Evolutionary conservation across 1,140 invertebrate species (phyloP).

Genomic region (Drosophila repleta): DNA sequence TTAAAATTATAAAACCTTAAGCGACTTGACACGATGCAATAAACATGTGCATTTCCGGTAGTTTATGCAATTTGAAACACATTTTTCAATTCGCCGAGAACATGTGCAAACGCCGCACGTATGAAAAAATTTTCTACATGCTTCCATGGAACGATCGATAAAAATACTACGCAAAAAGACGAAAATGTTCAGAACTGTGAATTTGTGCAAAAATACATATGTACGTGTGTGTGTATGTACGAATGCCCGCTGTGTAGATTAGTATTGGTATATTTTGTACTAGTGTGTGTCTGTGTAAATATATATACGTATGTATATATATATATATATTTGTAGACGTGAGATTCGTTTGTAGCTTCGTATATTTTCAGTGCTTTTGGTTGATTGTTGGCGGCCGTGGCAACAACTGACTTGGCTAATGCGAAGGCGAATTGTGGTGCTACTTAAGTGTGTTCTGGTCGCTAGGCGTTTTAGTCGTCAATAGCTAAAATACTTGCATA

Average conservation of each 20-base stretch:
- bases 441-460: constrained; percentile 51
- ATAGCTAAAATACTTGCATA: constrained; percentile 36
- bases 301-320: neutral
- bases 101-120: constrained; percentile 47
- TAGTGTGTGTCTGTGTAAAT: constrained; percentile 35
- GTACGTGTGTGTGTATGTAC: constrained; percentile 5
- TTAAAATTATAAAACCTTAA: constrained; percentile 38
- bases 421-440: constrained; percentile 41
- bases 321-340: constrained; percentile 55
- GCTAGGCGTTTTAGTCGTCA: constrained; percentile 50
- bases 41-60: constrained; percentile 40
- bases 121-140: constrained; percentile 51
- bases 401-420: constrained; percentile 65
- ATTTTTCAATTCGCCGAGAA: constrained; percentile 15
- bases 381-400: constrained; percentile 74
- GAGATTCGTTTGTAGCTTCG: constrained; percentile 73
- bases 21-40: constrained; percentile 46
- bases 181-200: constrained; percentile 69
- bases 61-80: constrained; percentile 26
- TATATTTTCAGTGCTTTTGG: constrained; percentile 68
- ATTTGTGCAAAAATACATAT: constrained; percentile 72
- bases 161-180: constrained; percentile 78
- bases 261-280: constrained; percentile 45
- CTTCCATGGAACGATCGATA: constrained; percentile 62
- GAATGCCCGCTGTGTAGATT: constrained; percentile 40